Base-by-base conservation (phyloP, 2,888 invertebrate species). In the Agrochola lychnidis region DNA sequence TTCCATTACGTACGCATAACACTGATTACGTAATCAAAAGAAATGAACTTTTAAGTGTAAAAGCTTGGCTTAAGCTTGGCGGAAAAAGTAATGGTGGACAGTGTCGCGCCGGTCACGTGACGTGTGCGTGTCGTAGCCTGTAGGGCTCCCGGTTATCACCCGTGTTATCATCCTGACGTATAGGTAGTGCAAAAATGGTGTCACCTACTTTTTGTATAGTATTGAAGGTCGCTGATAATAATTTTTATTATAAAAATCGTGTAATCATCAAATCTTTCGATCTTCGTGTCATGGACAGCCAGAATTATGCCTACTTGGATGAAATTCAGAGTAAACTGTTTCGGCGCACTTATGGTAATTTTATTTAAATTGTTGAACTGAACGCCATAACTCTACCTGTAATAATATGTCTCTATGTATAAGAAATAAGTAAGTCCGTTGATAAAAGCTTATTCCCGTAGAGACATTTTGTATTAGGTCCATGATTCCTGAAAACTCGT, bases 211-310 rank as follows among this genome's bases (percentile, higher is more conserved):
- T 93, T 94, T 88, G 89, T 91, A 91, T 90, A 30, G 30, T 30
- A 92, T 91, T 95, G 95, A 96, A 96, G 96, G 96, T 95, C 94
- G 91, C 89, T 87, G 91, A 92, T 94, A 93, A 92, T 89, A 89
- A 82, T 88, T 89, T 91, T 90, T 91, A 90, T 91, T 91, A 90
- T 91, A 91, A 91, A 91, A 92, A 91, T 91, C 92, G 87, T 89
- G 88, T 92, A 91, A 92, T 93, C 92, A 92, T 91, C 87, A 91
- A 89, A 92, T 93, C 87, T 82, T 90, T 92, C 90, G 90, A 94
- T 93, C 92, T 91, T 78, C 85, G 88, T 93, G 95, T 95, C 96
- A 96, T 84, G 95, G 95, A 93, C 95, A 91, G 71, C 59, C 61
- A 79, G 93, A 94, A 94, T 93, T 88, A 84, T 81, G 61, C 25